These are phyloP conservation scores for Pomatostomus ruficeps DNA, from an alignment of 2,113 vertebrate species.

Conservation along the genomic window DNA sequence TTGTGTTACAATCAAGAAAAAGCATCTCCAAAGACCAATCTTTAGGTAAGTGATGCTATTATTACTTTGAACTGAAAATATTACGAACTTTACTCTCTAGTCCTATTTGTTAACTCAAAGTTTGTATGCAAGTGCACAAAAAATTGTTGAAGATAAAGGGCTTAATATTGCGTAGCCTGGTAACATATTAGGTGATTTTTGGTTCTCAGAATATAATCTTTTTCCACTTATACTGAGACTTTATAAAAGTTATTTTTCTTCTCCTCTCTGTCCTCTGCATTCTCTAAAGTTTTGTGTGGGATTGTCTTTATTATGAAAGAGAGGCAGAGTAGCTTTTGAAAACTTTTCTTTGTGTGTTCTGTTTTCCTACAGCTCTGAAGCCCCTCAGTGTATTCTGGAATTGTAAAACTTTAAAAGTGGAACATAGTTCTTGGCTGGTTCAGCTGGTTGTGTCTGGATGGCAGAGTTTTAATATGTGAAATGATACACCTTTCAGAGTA, in stretches of 20 bases:
- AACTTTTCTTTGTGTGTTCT: constrained; percentile 20
- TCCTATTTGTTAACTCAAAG: background rate
- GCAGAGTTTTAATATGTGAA: constrained; percentile 35
- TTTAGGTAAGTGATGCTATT: constrained; percentile 82
- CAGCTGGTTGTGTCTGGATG: constrained; percentile 39
- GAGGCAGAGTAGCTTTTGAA: constrained; percentile 10
- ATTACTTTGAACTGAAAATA: background rate
- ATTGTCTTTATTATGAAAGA: constrained; percentile 37
- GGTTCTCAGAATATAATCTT: background rate
- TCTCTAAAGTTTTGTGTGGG: constrained; percentile 34
- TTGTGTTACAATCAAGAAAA: constrained; percentile 87
- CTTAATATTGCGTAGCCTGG: background rate
- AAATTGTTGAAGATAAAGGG: background rate
- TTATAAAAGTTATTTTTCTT: background rate
- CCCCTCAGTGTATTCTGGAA: constrained; percentile 48
- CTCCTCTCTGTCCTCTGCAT: background rate
- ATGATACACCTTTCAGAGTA: background rate
- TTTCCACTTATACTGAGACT: background rate
- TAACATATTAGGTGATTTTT: background rate
- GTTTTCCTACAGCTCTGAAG: constrained; percentile 20
- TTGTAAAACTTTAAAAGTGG: constrained; percentile 53
- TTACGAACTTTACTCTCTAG: background rate
- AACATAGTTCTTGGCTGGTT: constrained; percentile 44
- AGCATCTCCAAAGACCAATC: constrained; percentile 87
- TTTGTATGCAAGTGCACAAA: background rate